Percentiles rank a stretch among this genome's conserved stretches.
phyloP scores from a whole-genome alignment of 2,113 vertebrate genomes.

The Neopipo cinnamomea region DNA sequence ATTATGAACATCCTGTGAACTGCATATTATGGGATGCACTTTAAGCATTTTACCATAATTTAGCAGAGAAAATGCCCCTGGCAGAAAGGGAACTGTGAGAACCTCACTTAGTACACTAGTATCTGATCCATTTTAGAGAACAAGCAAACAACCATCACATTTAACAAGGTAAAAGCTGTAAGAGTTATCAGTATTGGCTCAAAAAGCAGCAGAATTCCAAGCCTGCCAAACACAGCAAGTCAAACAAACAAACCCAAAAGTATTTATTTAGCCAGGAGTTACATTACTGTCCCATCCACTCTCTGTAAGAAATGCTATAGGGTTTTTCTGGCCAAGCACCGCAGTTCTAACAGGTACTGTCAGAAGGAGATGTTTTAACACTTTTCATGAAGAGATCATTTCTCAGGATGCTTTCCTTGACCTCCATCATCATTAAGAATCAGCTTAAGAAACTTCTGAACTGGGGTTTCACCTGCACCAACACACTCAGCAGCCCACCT shows the following conservation, averaged over 20 bases:
- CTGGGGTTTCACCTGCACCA: background rate
- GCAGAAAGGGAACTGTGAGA: background rate
- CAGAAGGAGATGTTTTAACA: background rate
- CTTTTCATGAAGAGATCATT: background rate
- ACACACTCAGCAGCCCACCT: background rate
- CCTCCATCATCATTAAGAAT: background rate
- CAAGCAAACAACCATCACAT: background rate
- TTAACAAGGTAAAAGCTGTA: background rate
- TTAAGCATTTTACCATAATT: background rate
- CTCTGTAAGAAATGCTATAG: background rate
- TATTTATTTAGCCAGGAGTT: background rate
- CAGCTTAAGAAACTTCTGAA: background rate
- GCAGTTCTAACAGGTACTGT: background rate
- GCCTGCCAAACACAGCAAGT: background rate
- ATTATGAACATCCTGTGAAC: background rate
- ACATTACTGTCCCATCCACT: background rate
- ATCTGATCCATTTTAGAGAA: background rate
- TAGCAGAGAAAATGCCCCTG: background rate
- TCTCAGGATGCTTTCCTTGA: background rate
- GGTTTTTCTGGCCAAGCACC: background rate
- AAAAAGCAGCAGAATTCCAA: background rate
- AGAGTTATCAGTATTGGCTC: background rate
- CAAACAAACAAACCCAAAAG: background rate
- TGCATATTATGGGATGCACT: rapidly evolving
- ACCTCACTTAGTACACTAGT: background rate